Evolutionary conservation across 1,140 invertebrate species (phyloP).

Genomic region (Microplitis mediator): DNA sequence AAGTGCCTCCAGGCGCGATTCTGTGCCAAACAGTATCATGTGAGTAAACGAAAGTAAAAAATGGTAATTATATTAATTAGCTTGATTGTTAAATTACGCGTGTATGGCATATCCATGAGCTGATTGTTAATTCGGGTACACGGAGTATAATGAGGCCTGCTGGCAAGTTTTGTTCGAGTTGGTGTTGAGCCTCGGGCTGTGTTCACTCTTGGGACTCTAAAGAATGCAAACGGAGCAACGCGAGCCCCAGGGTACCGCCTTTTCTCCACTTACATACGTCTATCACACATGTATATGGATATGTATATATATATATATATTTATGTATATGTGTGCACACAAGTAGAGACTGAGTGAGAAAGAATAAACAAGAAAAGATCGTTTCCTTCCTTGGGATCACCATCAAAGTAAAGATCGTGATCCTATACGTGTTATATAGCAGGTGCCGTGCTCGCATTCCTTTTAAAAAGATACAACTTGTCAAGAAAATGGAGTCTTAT

Average conservation of each 20-base stretch:
- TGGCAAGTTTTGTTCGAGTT: conserved; percentile 29
- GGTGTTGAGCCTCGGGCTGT: conserved; percentile 33
- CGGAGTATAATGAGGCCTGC: conserved; percentile 21
- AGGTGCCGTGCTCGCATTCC: conserved; percentile 43
- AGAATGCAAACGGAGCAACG: conserved; percentile 54
- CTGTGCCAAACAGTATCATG: conserved; percentile 84
- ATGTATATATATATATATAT: too few relatives aligned
- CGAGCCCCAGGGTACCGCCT: conserved; percentile 25
- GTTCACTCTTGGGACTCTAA: conserved; percentile 28
- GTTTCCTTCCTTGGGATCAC: neutral
- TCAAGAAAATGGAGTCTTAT: too few relatives aligned
- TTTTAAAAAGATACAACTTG: neutral
- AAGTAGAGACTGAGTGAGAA: neutral
- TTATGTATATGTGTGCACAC: neutral
- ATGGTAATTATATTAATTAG: neutral
- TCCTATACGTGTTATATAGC: conserved; percentile 22
- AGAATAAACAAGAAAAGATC: neutral
- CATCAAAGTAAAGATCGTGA: conserved; percentile 9
- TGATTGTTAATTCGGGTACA: conserved; percentile 16
- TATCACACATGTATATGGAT: neutral
- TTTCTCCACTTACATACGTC: neutral
- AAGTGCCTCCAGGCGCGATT: conserved; percentile 89
- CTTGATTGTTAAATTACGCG: too few relatives aligned
- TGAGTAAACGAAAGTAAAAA: conserved; percentile 64
- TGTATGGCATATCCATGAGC: neutral